Base-by-base conservation (phyloP, 2,888 invertebrate species). In the Acronicta leporina region DNA sequence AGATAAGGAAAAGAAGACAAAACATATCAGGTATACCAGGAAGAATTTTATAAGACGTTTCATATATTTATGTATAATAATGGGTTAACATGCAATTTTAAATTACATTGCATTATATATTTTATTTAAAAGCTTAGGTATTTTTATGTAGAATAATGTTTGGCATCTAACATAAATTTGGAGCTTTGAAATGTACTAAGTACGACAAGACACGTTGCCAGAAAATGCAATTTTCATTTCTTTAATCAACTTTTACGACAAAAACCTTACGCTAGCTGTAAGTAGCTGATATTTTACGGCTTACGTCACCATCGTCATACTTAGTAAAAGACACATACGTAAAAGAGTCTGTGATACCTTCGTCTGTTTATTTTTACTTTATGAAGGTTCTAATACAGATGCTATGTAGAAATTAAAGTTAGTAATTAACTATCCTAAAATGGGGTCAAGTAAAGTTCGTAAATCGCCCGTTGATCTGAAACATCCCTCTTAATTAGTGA, bases 171-270 rank as follows among this genome's bases (percentile, higher is more conserved):
- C 46, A 11, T 27, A 11, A 16, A 33, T 16, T 44, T 62, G 25
- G 9, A 52, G 13, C 10, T 33, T 52, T 47, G 41, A n/a, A n/a
- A n/a, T n/a, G n/a, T n/a, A 45, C 41, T 57, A 53, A 53, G 20
- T 50, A 40, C 47, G 63, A 45, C 58, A 51, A 33, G 33, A 45
- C 33, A 20, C 15, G 48, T 45, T 59, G 65, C 68, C 59, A 64
- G 51, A 25, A 54, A 42, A 11, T 42, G 25, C 16, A 54, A 54
- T 51, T 38, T 4, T 16, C 33, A n/a, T 48, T n/a, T 16, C 35
- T 52, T 45, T 41, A 51, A 41, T 55, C 68, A 48, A 41, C 16
- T 59, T 68, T 69, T 41, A 55, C 35, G 42, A 50, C 41, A 25
- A 35, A 15, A 14, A 11, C n/a, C n/a, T 38, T 48, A 51, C 44